Conservation (phyloP, 2,797 vertebrate genomes). For the Vultur gryphus region DNA sequence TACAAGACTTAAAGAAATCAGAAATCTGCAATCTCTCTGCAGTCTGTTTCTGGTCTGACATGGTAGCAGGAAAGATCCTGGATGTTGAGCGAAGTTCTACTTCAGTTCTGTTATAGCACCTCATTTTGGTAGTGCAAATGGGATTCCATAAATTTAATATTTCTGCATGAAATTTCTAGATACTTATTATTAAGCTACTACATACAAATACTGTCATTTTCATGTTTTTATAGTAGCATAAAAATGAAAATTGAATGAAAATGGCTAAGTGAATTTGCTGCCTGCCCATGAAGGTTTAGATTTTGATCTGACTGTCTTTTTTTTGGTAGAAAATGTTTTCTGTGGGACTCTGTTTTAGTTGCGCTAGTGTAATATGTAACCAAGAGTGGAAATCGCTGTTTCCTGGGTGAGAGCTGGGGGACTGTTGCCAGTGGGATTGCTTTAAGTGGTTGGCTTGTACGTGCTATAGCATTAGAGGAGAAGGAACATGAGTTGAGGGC, state of each 20-base stretch:
- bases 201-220: not conserved
- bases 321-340: not conserved
- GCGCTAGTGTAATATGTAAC: not conserved
- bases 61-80: not conserved
- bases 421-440: not conserved
- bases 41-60: not conserved
- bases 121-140: not conserved
- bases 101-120: not conserved
- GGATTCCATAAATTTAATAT: not conserved
- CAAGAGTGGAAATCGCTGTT: not conserved
- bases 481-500: not conserved
- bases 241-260: not conserved
- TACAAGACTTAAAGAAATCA: not conserved
- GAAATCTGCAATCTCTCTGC: not conserved
- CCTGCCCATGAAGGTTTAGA: not conserved
- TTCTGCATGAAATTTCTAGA: not conserved
- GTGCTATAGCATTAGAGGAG: not conserved
- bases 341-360: not conserved
- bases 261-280: not conserved
- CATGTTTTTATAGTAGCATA: not conserved
- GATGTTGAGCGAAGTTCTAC: not conserved
- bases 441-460: not conserved
- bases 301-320: not conserved
- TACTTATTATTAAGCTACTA: not conserved
- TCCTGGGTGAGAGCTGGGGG: not conserved